Evolutionary conservation across 2,888 invertebrate species (phyloP).

Genomic region (Callosobruchus maculatus): DNA sequence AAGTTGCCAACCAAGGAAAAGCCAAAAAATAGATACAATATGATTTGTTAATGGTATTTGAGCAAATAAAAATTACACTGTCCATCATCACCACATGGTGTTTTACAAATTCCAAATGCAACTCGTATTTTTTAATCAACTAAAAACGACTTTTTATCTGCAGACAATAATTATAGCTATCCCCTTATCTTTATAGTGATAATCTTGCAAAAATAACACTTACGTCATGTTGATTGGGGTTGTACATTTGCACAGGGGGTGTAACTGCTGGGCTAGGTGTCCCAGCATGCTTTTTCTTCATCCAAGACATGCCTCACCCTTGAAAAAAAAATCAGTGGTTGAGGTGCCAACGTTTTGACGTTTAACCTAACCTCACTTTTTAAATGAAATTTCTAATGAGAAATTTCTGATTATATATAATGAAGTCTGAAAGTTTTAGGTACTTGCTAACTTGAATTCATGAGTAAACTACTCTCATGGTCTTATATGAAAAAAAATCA

Average conservation of each 20-base stretch:
- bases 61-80: not conserved
- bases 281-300: conserved; percentile 42
- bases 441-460: not conserved
- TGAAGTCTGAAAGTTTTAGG: too few species aligned
- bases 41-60: not conserved
- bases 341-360: not conserved
- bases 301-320: conserved; percentile 43
- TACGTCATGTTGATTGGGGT: conserved; percentile 48
- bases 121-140: not conserved
- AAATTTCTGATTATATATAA: too few species aligned
- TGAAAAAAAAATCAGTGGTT: conserved; percentile 7
- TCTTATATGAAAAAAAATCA: too few species aligned
- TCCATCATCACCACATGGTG: not conserved
- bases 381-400: too few species aligned
- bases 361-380: conserved; percentile 3
- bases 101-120: not conserved
- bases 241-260: conserved; percentile 44
- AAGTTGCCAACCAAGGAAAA: conserved; percentile 60
- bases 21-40: conserved; percentile 43
- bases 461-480: not conserved
- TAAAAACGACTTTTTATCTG: not conserved
- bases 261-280: conserved; percentile 37
- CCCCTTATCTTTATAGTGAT: not conserved
- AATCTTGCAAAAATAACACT: conserved; percentile 11
- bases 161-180: not conserved